Evolutionary conservation across 1,140 invertebrate species (phyloP).

Genomic region (Drosophila kohkoa): DNA sequence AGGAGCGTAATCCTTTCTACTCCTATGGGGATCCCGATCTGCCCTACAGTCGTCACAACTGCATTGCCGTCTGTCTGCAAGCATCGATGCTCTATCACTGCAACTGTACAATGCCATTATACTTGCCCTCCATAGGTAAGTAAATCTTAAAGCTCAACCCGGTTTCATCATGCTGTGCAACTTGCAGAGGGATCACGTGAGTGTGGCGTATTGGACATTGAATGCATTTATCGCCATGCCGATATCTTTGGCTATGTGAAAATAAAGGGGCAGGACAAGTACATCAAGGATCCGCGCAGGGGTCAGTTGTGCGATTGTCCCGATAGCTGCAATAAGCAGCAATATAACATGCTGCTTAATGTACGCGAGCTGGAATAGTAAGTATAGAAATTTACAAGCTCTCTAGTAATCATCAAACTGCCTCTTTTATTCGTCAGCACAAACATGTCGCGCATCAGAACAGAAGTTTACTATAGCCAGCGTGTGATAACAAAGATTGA

Average conservation of each 20-base stretch:
- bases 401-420: background rate
- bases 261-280: constrained; percentile 49
- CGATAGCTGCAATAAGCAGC: constrained; percentile 55
- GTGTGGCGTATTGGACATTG: constrained; percentile 56
- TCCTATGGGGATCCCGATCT: constrained; percentile 20
- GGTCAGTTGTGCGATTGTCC: constrained; percentile 59
- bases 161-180: too few species aligned
- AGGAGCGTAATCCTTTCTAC: constrained; percentile 52
- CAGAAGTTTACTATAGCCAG: constrained; percentile 61
- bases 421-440: constrained; percentile 2
- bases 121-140: constrained; percentile 51
- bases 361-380: constrained; percentile 53
- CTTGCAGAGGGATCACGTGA: constrained; percentile 46
- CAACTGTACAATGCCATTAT: constrained; percentile 60
- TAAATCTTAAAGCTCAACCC: background rate
- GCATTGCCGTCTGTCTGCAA: constrained; percentile 61
- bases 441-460: constrained; percentile 41
- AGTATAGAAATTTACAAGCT: constrained; percentile 9
- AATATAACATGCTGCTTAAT: constrained; percentile 59
- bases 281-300: constrained; percentile 63
- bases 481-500: constrained; percentile 64
- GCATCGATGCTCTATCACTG: constrained; percentile 47
- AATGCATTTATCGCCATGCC: constrained; percentile 53
- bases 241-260: constrained; percentile 71
- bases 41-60: constrained; percentile 59